These are phyloP conservation scores for Eudorcas thomsonii DNA, from an alignment of 2,113 vertebrate species.

Conservation along the genomic window DNA sequence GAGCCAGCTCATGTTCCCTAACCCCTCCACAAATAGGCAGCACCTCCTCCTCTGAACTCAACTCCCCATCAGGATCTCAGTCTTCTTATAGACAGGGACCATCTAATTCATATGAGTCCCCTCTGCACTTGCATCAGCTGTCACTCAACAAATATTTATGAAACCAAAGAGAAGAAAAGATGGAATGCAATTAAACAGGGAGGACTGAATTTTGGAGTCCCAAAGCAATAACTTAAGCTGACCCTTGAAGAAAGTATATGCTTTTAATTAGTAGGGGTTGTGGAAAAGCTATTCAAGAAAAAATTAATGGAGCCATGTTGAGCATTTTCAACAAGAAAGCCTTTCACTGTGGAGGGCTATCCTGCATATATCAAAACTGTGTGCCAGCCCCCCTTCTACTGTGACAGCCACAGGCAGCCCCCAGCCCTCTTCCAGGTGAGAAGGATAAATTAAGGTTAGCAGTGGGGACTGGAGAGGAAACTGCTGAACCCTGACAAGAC, in stretches of 20 bases:
- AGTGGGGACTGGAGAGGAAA: background rate
- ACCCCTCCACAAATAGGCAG: background rate
- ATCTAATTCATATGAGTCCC: background rate
- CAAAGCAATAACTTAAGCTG: background rate
- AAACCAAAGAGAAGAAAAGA: background rate
- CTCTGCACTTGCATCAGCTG: background rate
- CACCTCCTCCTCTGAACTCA: background rate
- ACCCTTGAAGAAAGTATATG: background rate
- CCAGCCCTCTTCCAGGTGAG: background rate
- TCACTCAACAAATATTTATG: background rate
- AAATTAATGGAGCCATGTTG: background rate
- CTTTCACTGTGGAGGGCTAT: background rate
- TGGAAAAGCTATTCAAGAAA: background rate
- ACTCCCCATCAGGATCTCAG: background rate
- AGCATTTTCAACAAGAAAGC: background rate
- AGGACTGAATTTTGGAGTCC: background rate
- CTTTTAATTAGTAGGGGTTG: background rate
- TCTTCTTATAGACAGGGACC: background rate
- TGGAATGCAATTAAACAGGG: background rate
- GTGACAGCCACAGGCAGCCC: background rate
- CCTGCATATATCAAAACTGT: background rate
- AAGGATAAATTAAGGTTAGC: background rate
- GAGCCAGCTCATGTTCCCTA: background rate
- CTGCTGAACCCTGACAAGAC: background rate
- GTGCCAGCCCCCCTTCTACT: background rate